Evolutionary conservation across 2,888 invertebrate genomes (phyloP).

Genomic region (Dysmachus trigonus): DNA sequence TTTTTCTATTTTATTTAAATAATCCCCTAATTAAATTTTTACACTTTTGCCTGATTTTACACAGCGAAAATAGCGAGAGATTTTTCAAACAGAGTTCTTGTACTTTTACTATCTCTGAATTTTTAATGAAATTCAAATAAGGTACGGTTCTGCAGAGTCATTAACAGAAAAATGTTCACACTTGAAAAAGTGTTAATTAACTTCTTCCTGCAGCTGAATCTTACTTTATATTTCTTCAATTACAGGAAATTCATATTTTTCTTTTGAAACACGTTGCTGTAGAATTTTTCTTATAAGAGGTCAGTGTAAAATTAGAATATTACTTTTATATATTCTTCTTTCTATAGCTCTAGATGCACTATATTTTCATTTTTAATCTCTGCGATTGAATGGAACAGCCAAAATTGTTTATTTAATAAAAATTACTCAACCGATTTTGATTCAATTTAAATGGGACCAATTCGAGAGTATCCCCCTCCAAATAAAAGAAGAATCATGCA

Average conservation of each 20-base stretch:
- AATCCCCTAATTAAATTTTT: not conserved
- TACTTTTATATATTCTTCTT: too few relatives aligned
- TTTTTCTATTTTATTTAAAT: not conserved
- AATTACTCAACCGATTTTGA: too few relatives aligned
- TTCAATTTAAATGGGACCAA: too few relatives aligned
- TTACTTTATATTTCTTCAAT: not conserved
- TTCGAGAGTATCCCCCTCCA: too few relatives aligned
- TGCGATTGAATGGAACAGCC: too few relatives aligned
- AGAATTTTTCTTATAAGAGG: too few relatives aligned
- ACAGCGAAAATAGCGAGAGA: not conserved
- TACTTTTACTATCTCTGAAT: not conserved
- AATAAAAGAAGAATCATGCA: too few relatives aligned
- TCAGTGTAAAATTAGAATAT: too few relatives aligned
- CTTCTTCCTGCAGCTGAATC: not conserved
- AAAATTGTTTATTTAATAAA: too few relatives aligned
- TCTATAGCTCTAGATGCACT: too few relatives aligned
- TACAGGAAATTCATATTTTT: not conserved
- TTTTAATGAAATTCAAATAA: not conserved
- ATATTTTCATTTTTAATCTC: too few relatives aligned
- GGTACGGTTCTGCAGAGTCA: not conserved
- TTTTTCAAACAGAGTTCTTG: not conserved
- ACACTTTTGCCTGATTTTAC: not conserved
- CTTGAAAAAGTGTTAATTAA: not conserved
- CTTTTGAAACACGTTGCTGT: too few relatives aligned
- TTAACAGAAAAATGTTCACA: not conserved